These are phyloP conservation scores for Drosophila arizonae DNA, from an alignment of 1,140 invertebrate species.

Conservation along the genomic window DNA sequence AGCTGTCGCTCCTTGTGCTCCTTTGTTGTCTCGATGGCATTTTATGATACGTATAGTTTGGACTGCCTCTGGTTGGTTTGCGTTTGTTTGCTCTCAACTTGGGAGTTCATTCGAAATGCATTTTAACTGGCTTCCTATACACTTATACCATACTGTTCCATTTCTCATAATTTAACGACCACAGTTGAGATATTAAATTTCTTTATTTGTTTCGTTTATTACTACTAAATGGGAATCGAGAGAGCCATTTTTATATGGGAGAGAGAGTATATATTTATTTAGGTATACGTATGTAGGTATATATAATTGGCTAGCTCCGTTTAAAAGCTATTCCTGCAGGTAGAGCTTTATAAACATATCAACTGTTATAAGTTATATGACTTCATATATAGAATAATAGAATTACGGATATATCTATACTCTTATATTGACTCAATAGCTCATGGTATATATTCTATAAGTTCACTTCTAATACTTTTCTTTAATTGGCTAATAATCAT, in stretches of 20 bases:
- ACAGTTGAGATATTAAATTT: constrained; percentile 31
- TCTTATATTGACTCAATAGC: too few species aligned
- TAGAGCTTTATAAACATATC: too few species aligned
- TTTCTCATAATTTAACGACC: background rate
- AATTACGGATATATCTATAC: too few species aligned
- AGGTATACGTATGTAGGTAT: background rate
- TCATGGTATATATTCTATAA: too few species aligned
- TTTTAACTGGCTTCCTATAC: constrained; percentile 17
- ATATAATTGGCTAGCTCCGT: background rate
- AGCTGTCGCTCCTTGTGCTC: constrained; percentile 21
- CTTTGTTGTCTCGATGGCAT: constrained; percentile 71
- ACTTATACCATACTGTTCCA: background rate
- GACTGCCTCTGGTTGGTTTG: background rate
- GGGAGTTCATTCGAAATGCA: constrained; percentile 55
- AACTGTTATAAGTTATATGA: too few species aligned
- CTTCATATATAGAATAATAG: too few species aligned
- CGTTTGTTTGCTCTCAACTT: constrained; percentile 34
- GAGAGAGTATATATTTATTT: background rate
- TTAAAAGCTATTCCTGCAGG: too few species aligned
- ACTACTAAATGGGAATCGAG: background rate
- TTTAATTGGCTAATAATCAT: too few species aligned
- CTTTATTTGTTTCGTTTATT: constrained; percentile 14
- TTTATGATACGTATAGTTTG: constrained; percentile 39
- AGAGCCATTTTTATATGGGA: background rate
- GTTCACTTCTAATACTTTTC: too few species aligned